Evolutionary conservation across 2,797 vertebrate genomes (phyloP).

Genomic region (Moxostoma hubbsi): DNA sequence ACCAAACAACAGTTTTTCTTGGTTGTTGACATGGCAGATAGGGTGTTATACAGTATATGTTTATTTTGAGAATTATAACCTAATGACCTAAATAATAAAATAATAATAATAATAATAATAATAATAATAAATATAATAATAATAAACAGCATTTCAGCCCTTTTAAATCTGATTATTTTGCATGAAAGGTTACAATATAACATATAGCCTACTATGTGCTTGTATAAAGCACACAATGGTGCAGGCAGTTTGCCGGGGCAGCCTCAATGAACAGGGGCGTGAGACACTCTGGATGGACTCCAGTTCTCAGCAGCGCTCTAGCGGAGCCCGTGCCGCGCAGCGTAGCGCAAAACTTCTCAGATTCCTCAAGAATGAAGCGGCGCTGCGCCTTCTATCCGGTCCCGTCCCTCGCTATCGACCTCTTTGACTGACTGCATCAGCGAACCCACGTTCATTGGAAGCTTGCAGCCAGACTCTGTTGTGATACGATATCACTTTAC

Average conservation of each 20-base stretch:
- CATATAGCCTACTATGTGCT: too few species aligned
- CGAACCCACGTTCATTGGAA: conserved; percentile 6
- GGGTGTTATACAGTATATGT: too few species aligned
- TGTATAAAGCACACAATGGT: neutral
- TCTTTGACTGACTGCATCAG: conserved; percentile 36
- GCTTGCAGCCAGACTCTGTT: neutral
- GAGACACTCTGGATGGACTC: conserved; percentile 53
- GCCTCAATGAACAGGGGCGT: conserved; percentile 69
- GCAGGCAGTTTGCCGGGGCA: conserved; percentile 47
- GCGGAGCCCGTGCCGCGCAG: neutral
- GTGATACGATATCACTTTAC: conserved; percentile 22
- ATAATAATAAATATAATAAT: too few species aligned
- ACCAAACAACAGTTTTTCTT: too few species aligned
- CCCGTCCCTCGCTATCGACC: conserved; percentile 10
- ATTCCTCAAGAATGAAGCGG: conserved; percentile 38
- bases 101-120: too few species aligned
- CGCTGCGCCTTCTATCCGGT: conserved; percentile 42
- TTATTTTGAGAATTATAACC: too few species aligned
- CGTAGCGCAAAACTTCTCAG: conserved; percentile 62
- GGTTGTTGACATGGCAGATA: too few species aligned
- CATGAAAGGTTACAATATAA: too few species aligned
- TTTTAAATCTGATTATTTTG: too few species aligned
- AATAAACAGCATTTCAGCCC: too few species aligned
- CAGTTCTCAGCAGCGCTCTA: neutral
- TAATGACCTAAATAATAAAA: too few species aligned